Base-by-base conservation (phyloP, 2,113 vertebrate species). In the Raja brachyura region DNA sequence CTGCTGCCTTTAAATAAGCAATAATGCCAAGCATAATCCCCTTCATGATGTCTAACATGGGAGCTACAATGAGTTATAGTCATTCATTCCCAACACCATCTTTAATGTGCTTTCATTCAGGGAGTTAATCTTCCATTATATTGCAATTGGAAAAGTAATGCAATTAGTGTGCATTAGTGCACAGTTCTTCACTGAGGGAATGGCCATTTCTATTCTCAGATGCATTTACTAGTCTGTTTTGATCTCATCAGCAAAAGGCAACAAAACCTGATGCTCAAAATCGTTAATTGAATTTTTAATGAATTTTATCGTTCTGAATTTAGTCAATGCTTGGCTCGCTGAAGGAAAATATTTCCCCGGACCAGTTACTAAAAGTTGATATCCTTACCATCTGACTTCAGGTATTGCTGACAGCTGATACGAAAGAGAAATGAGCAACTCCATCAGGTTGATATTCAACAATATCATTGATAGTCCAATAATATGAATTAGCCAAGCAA, bases 51-150 rank as follows among this genome's bases (percentile, higher is more conserved):
- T 86, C 83, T 86, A 56, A 63, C 28, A 61, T 86, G 83, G 56
- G 25, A n/a, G 54, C 56, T 61, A 28, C 16, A 63, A 86, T 63
- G 28, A 56, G 59, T 3, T 56, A 85, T 56, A 86, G 56, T n/a
- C 56, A 86, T 54, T 63, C 61, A 4, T n/a, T n/a, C 83, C 11
- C 56, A 61, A 11, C 4, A 86, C 56, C 56, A 63, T 18, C 25
- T 88, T 88, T 63, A 61, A 88, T 88, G 13, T 66, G 4, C 4
- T 86, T 59, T 31, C 56, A 63, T 28, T 59, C 22, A 48, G 25
- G 25, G 54, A 25, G 28, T 28, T n/a, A 88, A 66, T 88, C 83
- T 88, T 88, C 83, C 83, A 63, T 88, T 63, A 88, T 83, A 25
- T 16, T 83, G 54, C 28, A 63, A 31, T 88, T 4, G n/a, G 56